Base-by-base conservation (phyloP, 2,113 vertebrate genomes). In the Bufo bufo region DNA sequence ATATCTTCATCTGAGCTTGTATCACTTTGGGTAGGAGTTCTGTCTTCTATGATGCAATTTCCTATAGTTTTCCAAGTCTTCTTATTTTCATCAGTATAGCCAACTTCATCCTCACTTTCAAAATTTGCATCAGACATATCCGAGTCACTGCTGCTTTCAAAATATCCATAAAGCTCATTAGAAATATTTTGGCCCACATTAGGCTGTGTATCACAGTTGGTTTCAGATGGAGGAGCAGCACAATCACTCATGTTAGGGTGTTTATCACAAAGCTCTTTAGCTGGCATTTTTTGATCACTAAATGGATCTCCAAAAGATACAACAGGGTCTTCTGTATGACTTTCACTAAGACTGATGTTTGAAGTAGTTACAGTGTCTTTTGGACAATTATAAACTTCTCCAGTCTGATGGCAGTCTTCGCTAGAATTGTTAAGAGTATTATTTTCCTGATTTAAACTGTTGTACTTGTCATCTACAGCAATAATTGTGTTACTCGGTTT, bases 331-430 rank as follows among this genome's bases (percentile, higher is more conserved):
- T 89, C n/a, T 81, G 91, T 8, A 14, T 90, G 74, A 14, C 86
- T 69, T 43, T 19, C 58, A 89, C 1, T 4, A 4, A 3, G 12
- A 43, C 88, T 87, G 89, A 74, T 90, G 74, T 85, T 75, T 72
- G 90, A 88, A 79, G 89, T 91, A 10, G 89, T 59, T 45, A 87
- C 86, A 84, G 66, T 80, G 75, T 89, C 90, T 84, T 84, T 86
- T 59, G 69, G 91, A 80, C 89, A n/a, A 0, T 89, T 89, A 89
- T 87, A 91, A 69, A 71, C 6, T 54, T 84, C 33, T 78, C 10
- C 90, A 83, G 77, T 81, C 78, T 93, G 91, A 90, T 91, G 80
- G 59, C 19, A 65, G 59, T 66, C 81, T 79, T 84, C 81, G 83
- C 7, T 74, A 16, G 19, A 59, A 47, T 59, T 52, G 61, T 20